Conservation (phyloP, 2,797 vertebrate species). For the Mormyrus proboscirostris region DNA sequence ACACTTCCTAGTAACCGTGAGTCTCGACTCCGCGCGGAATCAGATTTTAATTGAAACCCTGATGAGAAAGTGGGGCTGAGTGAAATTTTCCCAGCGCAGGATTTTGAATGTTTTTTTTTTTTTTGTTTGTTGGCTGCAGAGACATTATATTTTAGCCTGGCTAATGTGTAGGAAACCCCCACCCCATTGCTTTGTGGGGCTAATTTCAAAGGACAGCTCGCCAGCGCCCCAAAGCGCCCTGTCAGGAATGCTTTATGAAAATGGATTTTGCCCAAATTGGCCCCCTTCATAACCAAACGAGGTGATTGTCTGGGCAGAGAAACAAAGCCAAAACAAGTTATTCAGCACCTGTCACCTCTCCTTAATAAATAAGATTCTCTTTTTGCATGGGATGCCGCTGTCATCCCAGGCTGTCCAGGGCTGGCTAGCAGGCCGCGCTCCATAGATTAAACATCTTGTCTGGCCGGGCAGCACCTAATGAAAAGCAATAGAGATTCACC, state of each 20-base stretch:
- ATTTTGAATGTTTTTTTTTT: background rate
- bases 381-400: conserved; percentile 62
- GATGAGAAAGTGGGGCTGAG: background rate
- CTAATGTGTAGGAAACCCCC: background rate
- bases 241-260: conserved; percentile 61
- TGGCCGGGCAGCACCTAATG: conserved; percentile 83
- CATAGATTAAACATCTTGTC: conserved; percentile 88
- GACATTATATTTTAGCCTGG: background rate
- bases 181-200: conserved; percentile 19
- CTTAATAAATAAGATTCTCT: conserved; percentile 99
- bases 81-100: background rate
- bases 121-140: background rate
- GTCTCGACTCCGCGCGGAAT: background rate
- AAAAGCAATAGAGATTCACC: conserved; percentile 98
- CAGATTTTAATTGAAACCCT: background rate
- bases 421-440: conserved; percentile 71
- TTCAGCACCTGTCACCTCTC: conserved; percentile 85
- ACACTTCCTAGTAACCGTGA: background rate
- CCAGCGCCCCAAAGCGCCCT: conserved; percentile 31
- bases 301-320: conserved; percentile 45
- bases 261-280: conserved; percentile 61
- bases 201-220: conserved; percentile 36
- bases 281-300: conserved; percentile 64
- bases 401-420: conserved; percentile 53
- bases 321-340: conserved; percentile 67